These are phyloP conservation scores for Pemphigus obesinymphae DNA, from an alignment of 1,140 invertebrate genomes.

Conservation along the genomic window DNA sequence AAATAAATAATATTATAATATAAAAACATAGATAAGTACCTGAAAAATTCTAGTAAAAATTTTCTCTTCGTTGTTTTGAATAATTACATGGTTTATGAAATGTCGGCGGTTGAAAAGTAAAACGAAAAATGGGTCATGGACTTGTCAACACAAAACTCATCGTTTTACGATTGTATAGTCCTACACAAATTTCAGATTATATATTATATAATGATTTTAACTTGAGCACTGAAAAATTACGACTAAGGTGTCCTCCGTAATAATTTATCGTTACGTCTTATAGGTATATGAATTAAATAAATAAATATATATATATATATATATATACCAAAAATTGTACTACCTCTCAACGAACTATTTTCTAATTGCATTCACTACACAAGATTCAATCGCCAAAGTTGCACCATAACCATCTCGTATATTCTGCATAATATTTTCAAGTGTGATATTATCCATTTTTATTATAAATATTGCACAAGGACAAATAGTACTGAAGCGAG, in stretches of 20 bases:
- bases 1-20: too few species aligned
- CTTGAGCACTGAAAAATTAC: not conserved
- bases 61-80: not conserved
- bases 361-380: too few species aligned
- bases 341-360: too few species aligned
- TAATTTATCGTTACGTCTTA: too few species aligned
- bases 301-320: too few species aligned
- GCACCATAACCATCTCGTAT: too few species aligned
- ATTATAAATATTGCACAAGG: not conserved
- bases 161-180: constrained; percentile 4
- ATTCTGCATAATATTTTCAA: not conserved
- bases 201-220: not conserved
- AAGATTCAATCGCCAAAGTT: too few species aligned
- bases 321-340: too few species aligned
- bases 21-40: not conserved
- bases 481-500: not conserved
- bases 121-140: constrained; percentile 20
- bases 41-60: not conserved
- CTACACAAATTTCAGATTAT: not conserved
- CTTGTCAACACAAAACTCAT: constrained; percentile 17
- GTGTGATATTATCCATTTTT: not conserved
- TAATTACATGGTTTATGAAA: not conserved
- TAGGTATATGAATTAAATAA: too few species aligned
- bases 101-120: not conserved
- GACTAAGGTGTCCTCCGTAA: not conserved